These are phyloP conservation scores for Anastrepha obliqua DNA, from an alignment of 1,140 invertebrate genomes.

Conservation along the genomic window DNA sequence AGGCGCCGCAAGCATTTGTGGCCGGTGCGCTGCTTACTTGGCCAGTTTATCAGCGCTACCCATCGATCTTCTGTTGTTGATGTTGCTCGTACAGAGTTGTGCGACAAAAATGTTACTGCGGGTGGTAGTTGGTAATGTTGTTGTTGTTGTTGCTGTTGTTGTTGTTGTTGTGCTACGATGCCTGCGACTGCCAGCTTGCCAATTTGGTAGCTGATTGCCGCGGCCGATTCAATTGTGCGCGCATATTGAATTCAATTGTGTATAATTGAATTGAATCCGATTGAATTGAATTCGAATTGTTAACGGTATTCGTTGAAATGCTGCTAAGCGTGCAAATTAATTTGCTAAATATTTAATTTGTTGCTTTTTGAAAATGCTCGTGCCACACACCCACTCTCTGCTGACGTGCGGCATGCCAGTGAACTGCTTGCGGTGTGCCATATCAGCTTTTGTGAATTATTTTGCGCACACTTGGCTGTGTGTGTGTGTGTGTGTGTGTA, in stretches of 20 bases:
- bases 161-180: background rate
- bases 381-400: background rate
- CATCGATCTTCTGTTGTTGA: constrained; percentile 49
- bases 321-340: constrained; percentile 45
- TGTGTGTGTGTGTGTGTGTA: background rate
- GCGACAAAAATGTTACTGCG: background rate
- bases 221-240: constrained; percentile 47
- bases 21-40: background rate
- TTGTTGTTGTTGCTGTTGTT: background rate
- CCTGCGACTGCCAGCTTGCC: constrained; percentile 38
- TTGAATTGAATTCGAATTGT: constrained; percentile 25
- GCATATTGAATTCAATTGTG: constrained; percentile 50
- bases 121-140: background rate
- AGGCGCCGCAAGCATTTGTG: background rate
- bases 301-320: background rate
- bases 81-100: constrained; percentile 19
- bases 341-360: constrained; percentile 44
- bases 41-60: constrained; percentile 22
- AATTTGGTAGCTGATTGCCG: constrained; percentile 42
- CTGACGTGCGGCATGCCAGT: background rate
- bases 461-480: background rate
- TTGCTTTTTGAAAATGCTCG: background rate
- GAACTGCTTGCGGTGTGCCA: constrained; percentile 7
- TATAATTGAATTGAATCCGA: constrained; percentile 26
- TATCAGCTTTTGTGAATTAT: constrained; percentile 19